A percentile compares a stretch with the other conserved stretches of the same genome.
Conservation (phyloP, 1,140 invertebrate species). For the Eurosta solidaginis region DNA sequence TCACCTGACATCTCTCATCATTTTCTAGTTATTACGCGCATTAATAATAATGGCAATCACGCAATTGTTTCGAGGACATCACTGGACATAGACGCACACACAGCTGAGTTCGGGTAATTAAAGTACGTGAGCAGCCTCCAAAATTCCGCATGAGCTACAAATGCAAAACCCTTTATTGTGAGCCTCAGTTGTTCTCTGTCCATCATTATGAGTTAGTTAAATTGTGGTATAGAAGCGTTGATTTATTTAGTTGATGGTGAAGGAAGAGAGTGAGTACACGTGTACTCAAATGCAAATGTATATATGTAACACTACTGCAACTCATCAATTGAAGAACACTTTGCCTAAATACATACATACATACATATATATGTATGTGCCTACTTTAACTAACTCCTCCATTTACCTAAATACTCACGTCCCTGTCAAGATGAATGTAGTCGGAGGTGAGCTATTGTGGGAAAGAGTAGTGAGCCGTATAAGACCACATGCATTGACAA, state of each 20-base stretch:
- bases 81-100: neutral
- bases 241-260: neutral
- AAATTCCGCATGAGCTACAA: neutral
- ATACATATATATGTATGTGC: neutral
- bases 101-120: slow-evolving; percentile 21
- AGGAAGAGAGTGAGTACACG: neutral
- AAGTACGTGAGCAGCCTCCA: neutral
- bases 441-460: neutral
- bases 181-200: neutral
- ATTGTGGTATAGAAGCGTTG: too few species aligned
- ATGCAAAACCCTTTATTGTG: neutral
- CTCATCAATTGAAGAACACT: neutral
- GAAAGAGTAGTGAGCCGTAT: neutral
- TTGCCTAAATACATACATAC: neutral
- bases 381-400: neutral
- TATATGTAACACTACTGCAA: too few species aligned
- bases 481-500: neutral
- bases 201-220: slow-evolving; percentile 19
- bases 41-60: slow-evolving; percentile 26
- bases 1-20: neutral
- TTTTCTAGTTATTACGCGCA: slow-evolving; percentile 11
- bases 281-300: neutral
- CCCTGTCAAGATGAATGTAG: neutral
- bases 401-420: neutral
- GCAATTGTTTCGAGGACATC: neutral